Evolutionary conservation across 2,113 vertebrate genomes (phyloP), one percentile per base, ranked within the genome.

Genomic region (Symphodus melops): DNA sequence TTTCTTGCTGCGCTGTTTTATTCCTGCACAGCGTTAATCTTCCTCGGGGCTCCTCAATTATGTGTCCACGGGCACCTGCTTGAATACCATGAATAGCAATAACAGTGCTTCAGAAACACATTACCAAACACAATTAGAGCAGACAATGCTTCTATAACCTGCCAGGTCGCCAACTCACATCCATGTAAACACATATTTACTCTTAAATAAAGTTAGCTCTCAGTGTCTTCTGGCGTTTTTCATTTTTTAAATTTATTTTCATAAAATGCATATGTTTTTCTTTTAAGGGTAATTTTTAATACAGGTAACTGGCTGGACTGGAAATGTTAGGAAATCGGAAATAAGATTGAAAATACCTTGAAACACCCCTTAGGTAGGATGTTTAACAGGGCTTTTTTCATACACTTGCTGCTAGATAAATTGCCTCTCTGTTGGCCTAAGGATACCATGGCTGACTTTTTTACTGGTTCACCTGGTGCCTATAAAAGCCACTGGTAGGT

Each of bases 21-120:
- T 85, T 82, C 60, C 77, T 68, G 44, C 44, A 16, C 77, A 1
- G 56, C 36, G 8, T 76, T 83, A 89, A 91, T 90, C 81, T 83
- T 90, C 79, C 82, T 75, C 74, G 28, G 42, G 86, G 88, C 88
- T 89, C 79, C 79, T 92, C 83, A 89, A 83, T 92, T 92, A 94
- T 86, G 86, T 77, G 84, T 83, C 79, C 77, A 68, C 78, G 81
- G 88, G 83, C 85, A 82, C 65, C 72, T 58, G 67, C 87, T 84
- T 93, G 87, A 93, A 92, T 91, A 85, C 83, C 88, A 91, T 90
- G 91, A 93, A 94, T 92, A 88, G 87, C 91, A 93, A 90, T 93
- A 88, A 89, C 60, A 13, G 58, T 36, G 78, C 87, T 92, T 90
- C 77, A 89, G 71, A 92, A 92, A 91, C 88, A 83, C 88, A 93